Percentiles rank a stretch among this genome's conserved stretches.
These are phyloP conservation scores for Sebastes fasciatus DNA, from an alignment of 2,113 vertebrate species.

Conservation along the genomic window DNA sequence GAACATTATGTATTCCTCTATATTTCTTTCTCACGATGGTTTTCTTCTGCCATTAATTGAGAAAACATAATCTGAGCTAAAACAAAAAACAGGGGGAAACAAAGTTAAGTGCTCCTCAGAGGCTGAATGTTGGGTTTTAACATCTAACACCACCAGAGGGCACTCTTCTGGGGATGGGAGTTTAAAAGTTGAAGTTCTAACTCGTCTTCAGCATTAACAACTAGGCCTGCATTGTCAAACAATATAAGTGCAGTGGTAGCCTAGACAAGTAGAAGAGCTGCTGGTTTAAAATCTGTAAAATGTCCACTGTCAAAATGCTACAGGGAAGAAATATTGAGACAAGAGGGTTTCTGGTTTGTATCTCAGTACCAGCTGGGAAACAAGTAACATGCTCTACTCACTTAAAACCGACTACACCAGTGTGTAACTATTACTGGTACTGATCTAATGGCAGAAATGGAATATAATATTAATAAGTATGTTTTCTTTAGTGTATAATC, in stretches of 20 bases:
- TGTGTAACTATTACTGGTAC: too few species aligned
- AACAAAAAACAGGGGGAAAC: not conserved
- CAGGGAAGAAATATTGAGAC: conserved; percentile 12
- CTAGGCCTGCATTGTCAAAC: not conserved
- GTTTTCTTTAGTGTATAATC: too few species aligned
- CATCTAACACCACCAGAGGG: conserved; percentile 41
- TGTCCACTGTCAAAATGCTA: not conserved
- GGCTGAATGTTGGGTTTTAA: conserved; percentile 25
- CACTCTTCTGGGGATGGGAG: not conserved
- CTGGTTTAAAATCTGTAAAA: conserved; percentile 12
- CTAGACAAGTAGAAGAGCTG: not conserved
- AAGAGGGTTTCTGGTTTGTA: conserved; percentile 45
- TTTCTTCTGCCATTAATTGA: not conserved
- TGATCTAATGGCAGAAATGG: too few species aligned
- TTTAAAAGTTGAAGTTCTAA: not conserved
- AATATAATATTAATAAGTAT: too few species aligned
- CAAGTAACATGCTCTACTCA: not conserved
- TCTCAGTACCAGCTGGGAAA: conserved; percentile 37
- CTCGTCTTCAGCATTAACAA: not conserved
- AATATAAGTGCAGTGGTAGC: not conserved
- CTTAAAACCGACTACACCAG: too few species aligned
- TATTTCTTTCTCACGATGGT: not conserved
- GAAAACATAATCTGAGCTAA: conserved; percentile 5
- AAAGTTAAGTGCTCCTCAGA: not conserved
- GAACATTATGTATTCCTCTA: not conserved